Evolutionary conservation across 2,113 vertebrate species (phyloP).

Genomic region (Hyperopisus bebe): DNA sequence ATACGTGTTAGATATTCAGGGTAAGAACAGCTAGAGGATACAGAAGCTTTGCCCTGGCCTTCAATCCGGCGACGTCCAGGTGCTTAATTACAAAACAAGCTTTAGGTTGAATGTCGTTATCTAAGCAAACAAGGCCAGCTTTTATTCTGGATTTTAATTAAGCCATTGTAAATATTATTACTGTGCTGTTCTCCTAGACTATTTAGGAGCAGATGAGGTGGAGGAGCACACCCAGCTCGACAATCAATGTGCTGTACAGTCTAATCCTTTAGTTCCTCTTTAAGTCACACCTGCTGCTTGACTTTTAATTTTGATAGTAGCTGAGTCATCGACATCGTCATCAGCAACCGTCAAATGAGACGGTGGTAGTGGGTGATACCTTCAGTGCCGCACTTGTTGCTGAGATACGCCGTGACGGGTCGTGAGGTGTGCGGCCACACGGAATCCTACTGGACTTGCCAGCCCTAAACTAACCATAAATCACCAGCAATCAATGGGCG

Average conservation of each 20-base stretch:
- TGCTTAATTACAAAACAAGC: not conserved
- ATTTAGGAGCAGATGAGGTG: not conserved
- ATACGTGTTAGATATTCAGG: not conserved
- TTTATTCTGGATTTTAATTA: slow-evolving; percentile 4
- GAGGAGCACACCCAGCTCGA: not conserved
- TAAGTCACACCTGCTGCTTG: not conserved
- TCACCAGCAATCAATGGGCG: not conserved
- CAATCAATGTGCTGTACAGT: not conserved
- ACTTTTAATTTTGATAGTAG: not conserved
- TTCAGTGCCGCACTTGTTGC: not conserved
- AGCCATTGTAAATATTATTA: not conserved
- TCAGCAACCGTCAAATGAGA: not conserved
- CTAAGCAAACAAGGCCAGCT: not conserved
- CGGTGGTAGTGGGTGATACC: too few relatives aligned
- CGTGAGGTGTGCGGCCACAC: not conserved
- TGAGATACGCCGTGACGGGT: not conserved
- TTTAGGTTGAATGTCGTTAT: not conserved
- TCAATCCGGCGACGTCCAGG: not conserved
- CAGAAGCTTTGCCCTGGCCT: not conserved
- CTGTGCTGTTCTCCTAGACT: not conserved
- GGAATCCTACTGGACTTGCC: not conserved
- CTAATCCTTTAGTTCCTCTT: not conserved
- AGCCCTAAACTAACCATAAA: not conserved
- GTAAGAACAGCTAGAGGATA: not conserved
- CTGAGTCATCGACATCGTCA: not conserved